A percentile compares a stretch with the other conserved stretches of the same genome.
These are phyloP conservation scores for Ferdinandea cuprea DNA, from an alignment of 2,888 invertebrate species.

Conservation along the genomic window DNA sequence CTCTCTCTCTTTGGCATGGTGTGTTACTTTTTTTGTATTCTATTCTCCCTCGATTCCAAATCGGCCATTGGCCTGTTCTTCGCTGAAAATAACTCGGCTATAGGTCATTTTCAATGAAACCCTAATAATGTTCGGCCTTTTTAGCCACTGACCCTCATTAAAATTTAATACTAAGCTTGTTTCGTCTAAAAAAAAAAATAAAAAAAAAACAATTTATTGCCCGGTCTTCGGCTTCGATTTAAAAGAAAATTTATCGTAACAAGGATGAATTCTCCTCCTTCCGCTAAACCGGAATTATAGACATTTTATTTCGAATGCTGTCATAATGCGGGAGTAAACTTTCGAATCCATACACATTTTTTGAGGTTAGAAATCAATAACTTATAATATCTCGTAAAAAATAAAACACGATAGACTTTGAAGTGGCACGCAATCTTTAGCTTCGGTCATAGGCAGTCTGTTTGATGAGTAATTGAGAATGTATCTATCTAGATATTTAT, in stretches of 20 bases:
- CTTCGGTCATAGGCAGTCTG: slow-evolving; percentile 22
- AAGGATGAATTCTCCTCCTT: slow-evolving; percentile 37
- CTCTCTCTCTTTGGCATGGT: slow-evolving; percentile 12
- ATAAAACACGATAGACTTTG: too few relatives aligned
- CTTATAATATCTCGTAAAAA: slow-evolving; percentile 25
- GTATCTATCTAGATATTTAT: too few relatives aligned
- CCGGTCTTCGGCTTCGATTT: slow-evolving; percentile 36
- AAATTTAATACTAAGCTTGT: slow-evolving; percentile 64
- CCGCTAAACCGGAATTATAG: slow-evolving; percentile 36
- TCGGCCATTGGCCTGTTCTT: slow-evolving; percentile 20
- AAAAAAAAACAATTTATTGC: too few relatives aligned
- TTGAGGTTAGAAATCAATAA: slow-evolving; percentile 67
- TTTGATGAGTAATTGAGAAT: slow-evolving; percentile 57
- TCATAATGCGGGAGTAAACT: slow-evolving; percentile 41
- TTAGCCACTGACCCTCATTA: slow-evolving; percentile 73
- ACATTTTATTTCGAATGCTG: slow-evolving; percentile 37
- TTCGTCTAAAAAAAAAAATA: slow-evolving; percentile 23
- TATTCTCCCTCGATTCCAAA: background rate
- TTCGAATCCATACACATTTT: slow-evolving; percentile 32
- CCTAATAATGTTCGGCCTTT: slow-evolving; percentile 68
- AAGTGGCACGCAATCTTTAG: slow-evolving; percentile 53
- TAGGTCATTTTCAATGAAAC: slow-evolving; percentile 70
- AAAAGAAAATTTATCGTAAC: slow-evolving; percentile 59
- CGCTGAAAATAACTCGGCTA: slow-evolving; percentile 61
- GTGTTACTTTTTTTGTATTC: background rate